Base-by-base conservation (phyloP, 1,140 invertebrate genomes). In the Dolichoris vasculosae region DNA sequence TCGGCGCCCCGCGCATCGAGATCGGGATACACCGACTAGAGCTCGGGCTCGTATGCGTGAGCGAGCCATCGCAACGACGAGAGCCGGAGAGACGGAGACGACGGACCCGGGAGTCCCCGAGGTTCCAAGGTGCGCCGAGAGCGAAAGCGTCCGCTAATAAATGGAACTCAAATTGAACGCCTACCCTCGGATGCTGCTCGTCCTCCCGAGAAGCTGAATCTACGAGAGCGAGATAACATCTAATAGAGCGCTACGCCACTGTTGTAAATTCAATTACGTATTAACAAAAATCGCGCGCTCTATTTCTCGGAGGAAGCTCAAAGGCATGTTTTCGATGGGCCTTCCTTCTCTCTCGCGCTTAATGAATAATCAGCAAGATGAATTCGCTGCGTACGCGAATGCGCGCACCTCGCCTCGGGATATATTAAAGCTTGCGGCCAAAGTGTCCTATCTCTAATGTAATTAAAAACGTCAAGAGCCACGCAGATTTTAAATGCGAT, bases 231-330 rank as follows among this genome's bases (percentile, higher is more conserved):
- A 89, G 90, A 92, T 91, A 91, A 88, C 87, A 91, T 92, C 89
- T 91, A 89, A 90, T 90, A 90, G 91, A 92, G 30, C 77, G 77
- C 63, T 43, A 11, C 15, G 43, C 89, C 90, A 88, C 88, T 88
- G 90, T 89, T 89, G 89, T 91, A 91, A 90, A 91, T 92, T 92
- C 90, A 91, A 92, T 92, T 93, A 92, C 88, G 89, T 89, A 92
- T 92, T 92, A 92, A 90, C 89, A 90, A 90, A 90, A 91, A 92
- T 91, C 87, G 84, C 82, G 79, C 84, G 35, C 59, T 75, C 51
- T 48, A 51, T 51, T 76, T 2, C 23, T 26, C 26, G 20, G 81
- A 83, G 86, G 82, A 84, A 43, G 84, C 86, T 87, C 87, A 87
- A 88, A 90, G 89, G 88, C 89, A 89, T 89, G 88, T 87, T 88